Evolutionary conservation across 2,113 vertebrate genomes (phyloP).

Genomic region (Pituophis catenifer): DNA sequence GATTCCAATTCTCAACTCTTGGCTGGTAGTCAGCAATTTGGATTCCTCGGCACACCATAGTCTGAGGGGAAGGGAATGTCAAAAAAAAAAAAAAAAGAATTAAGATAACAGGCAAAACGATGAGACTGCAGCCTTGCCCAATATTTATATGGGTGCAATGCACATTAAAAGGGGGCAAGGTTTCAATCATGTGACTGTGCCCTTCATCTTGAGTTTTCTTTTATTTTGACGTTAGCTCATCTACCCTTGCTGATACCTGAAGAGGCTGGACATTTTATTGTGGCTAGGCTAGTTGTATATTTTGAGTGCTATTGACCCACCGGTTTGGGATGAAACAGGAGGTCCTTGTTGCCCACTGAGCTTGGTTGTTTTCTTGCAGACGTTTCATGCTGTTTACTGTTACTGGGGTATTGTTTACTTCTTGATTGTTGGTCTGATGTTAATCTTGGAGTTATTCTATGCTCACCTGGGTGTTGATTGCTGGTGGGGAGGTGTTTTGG

Average conservation of each 20-base stretch:
- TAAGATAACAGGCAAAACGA: not conserved
- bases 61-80: not conserved
- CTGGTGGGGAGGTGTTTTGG: not conserved
- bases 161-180: not conserved
- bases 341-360: not conserved
- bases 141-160: not conserved
- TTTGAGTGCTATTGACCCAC: not conserved
- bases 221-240: not conserved
- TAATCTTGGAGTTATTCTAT: not conserved
- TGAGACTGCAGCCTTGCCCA: not conserved
- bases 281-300: not conserved
- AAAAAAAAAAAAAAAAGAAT: not conserved
- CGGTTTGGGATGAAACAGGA: not conserved
- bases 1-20: not conserved
- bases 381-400: not conserved
- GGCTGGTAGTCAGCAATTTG: accelerated
- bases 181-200: not conserved
- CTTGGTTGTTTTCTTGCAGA: not conserved
- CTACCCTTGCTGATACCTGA: not conserved
- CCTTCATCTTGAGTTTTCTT: not conserved
- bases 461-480: not conserved
- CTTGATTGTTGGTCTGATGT: not conserved
- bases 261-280: not conserved
- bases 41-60: not conserved
- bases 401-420: not conserved